Evolutionary conservation across 2,797 vertebrate genomes (phyloP).

Genomic region (Chanos chanos): DNA sequence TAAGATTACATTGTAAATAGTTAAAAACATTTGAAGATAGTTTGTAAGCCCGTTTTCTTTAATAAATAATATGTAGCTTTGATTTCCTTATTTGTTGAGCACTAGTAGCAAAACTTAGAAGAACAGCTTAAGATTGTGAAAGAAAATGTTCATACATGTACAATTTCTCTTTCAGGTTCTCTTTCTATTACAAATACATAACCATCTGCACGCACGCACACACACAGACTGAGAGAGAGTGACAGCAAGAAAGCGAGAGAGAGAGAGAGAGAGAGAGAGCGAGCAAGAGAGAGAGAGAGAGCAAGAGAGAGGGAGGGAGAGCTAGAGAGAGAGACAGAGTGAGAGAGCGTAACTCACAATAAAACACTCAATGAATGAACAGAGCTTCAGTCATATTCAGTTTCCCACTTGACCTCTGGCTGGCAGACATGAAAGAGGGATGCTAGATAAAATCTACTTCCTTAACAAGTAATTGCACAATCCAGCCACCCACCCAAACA

Average conservation of each 20-base stretch:
- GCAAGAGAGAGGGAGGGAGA: no score
- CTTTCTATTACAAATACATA: constrained; percentile 44
- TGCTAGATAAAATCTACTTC: constrained; percentile 34
- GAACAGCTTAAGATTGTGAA: constrained; percentile 37
- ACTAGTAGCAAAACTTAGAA: constrained; percentile 52
- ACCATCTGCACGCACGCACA: constrained; percentile 9
- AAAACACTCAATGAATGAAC: constrained; percentile 23
- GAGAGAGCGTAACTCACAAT: no score
- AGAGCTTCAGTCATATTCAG: constrained; percentile 1
- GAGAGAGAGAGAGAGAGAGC: no score
- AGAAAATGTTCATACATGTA: constrained; percentile 34
- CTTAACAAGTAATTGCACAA: constrained; percentile 34
- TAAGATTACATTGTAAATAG: neutral
- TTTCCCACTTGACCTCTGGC: constrained; percentile 10
- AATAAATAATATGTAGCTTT: constrained; percentile 26
- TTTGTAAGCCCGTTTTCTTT: constrained; percentile 10
- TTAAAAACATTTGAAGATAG: no score
- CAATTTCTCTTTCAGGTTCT: constrained; percentile 25
- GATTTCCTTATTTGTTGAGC: constrained; percentile 36
- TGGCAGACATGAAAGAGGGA: constrained; percentile 17
- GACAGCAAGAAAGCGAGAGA: no score
- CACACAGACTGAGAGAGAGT: constrained; percentile 33
- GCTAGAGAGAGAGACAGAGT: no score
- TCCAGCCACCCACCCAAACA: constrained; percentile 9
- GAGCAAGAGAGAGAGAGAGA: no score